phyloP scores from a whole-genome alignment of 2,113 vertebrate genomes.

The Sturnira hondurensis region DNA sequence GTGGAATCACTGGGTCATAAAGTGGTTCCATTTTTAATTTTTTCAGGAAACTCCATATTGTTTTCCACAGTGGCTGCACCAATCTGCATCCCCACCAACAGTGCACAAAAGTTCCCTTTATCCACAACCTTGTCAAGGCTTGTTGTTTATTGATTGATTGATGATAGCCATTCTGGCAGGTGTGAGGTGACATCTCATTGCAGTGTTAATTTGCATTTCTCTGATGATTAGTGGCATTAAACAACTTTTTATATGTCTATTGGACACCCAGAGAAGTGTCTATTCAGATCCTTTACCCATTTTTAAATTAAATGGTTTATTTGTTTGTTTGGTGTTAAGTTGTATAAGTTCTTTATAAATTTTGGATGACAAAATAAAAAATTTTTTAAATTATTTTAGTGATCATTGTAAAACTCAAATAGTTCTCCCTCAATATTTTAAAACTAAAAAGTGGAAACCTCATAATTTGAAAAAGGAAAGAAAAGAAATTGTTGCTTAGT shows the following conservation, averaged over 20 bases:
- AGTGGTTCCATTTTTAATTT: background rate
- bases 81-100: background rate
- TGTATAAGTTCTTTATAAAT: background rate
- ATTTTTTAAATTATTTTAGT: constrained; percentile 39
- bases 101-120: background rate
- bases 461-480: background rate
- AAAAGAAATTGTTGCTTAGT: background rate
- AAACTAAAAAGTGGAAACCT: background rate
- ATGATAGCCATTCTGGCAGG: background rate
- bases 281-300: background rate
- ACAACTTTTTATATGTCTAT: background rate
- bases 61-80: background rate
- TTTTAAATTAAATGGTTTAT: background rate
- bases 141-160: background rate
- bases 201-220: background rate
- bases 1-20: background rate
- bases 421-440: background rate
- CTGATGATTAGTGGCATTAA: background rate
- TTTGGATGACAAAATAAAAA: background rate
- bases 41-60: background rate
- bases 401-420: background rate
- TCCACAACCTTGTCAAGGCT: background rate
- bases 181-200: background rate
- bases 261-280: background rate
- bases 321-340: background rate